A percentile compares a stretch with the other conserved stretches of the same genome.
These are phyloP conservation scores for Harpegnathos saltator DNA, from an alignment of 1,140 invertebrate genomes.

Conservation along the genomic window DNA sequence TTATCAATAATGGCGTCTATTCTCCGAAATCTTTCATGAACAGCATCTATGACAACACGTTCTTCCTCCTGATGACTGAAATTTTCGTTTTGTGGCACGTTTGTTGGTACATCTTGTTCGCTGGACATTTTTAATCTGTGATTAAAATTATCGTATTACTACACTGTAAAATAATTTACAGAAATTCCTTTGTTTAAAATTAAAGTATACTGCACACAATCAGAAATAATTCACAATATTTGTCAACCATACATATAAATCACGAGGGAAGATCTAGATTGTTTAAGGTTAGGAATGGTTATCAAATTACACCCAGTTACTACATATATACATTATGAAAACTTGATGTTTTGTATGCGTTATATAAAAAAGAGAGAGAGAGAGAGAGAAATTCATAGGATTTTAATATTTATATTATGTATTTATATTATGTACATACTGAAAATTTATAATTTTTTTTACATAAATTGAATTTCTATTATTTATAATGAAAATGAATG, in stretches of 20 bases:
- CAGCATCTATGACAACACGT: slow-evolving; percentile 80
- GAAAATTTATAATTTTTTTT: no score
- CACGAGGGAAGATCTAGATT: no score
- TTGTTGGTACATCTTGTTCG: background rate
- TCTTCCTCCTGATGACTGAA: slow-evolving; percentile 1
- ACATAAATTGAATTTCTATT: no score
- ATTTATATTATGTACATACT: no score
- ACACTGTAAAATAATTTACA: background rate
- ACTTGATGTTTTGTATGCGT: no score
- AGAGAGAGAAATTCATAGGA: no score
- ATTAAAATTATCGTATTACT: background rate
- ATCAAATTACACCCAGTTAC: no score
- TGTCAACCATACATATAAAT: background rate
- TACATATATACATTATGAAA: no score
- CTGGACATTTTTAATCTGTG: slow-evolving; percentile 69
- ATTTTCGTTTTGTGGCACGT: slow-evolving; percentile 5
- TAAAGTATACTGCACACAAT: background rate
- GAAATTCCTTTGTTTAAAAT: background rate
- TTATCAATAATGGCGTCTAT: no score
- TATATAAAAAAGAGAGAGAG: no score
- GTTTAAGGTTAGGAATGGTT: background rate
- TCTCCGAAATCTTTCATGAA: slow-evolving; percentile 79
- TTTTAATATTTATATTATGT: no score
- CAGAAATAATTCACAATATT: background rate
- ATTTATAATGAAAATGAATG: no score